Evolutionary conservation across 2,113 vertebrate genomes (phyloP).

Genomic region (Dicentrarchus labrax): DNA sequence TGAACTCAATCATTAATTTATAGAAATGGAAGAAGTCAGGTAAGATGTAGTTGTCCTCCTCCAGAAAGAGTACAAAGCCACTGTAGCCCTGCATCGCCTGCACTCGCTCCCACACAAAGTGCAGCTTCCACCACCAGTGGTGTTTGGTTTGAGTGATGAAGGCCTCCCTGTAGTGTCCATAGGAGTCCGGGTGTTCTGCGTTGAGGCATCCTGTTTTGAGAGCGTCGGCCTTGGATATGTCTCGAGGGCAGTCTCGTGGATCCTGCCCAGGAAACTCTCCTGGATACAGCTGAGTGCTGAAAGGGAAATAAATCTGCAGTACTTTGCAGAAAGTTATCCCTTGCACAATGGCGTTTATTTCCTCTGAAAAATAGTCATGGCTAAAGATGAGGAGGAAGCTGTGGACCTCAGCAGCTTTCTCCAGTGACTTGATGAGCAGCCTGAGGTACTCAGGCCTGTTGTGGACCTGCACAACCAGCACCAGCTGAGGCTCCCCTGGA

Average conservation of each 20-base stretch:
- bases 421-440: slow-evolving; percentile 82
- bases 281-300: slow-evolving; percentile 85
- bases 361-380: slow-evolving; percentile 84
- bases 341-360: slow-evolving; percentile 79
- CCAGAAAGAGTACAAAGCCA: slow-evolving; percentile 80
- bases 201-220: slow-evolving; percentile 81
- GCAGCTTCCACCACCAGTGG: slow-evolving; percentile 89
- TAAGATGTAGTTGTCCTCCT: slow-evolving; percentile 87
- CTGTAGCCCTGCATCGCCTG: slow-evolving; percentile 79
- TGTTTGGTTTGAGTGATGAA: slow-evolving; percentile 85
- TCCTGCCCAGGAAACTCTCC: slow-evolving; percentile 84
- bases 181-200: slow-evolving; percentile 82
- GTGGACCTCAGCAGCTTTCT: slow-evolving; percentile 74
- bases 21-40: slow-evolving; percentile 84
- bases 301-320: slow-evolving; percentile 87
- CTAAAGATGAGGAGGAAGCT: slow-evolving; percentile 84
- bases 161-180: slow-evolving; percentile 86
- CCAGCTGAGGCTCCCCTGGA: slow-evolving; percentile 75
- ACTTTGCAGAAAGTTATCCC: slow-evolving; percentile 85
- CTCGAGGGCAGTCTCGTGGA: slow-evolving; percentile 82
- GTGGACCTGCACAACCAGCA: slow-evolving; percentile 85
- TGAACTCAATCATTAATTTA: slow-evolving; percentile 74
- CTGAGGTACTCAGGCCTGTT: slow-evolving; percentile 83
- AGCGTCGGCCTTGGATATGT: slow-evolving; percentile 78
- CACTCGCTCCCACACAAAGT: slow-evolving; percentile 86